phyloP scores from a whole-genome alignment of 2,797 vertebrate genomes.

The Percopsis omiscomaycus region DNA sequence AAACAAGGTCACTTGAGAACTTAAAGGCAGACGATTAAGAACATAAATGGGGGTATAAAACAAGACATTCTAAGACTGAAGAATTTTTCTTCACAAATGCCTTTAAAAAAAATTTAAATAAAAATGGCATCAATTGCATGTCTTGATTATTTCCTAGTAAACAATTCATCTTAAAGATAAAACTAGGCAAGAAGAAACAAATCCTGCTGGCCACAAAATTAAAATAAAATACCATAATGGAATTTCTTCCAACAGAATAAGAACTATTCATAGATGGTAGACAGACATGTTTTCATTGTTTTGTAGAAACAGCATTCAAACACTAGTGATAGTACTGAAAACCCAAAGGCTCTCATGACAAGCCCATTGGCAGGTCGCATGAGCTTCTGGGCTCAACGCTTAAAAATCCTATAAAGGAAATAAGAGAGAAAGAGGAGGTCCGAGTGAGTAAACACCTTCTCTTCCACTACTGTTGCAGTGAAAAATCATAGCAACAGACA shows the following conservation, averaged over 20 bases:
- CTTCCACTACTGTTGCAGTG: too few relatives aligned
- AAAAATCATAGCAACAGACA: too few relatives aligned
- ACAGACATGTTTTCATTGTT: not conserved
- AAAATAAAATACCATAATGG: slow-evolving; percentile 26
- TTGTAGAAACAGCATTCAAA: slow-evolving; percentile 6
- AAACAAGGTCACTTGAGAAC: slow-evolving; percentile 78
- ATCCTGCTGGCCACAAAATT: not conserved
- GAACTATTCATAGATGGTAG: not conserved
- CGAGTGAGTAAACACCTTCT: too few relatives aligned
- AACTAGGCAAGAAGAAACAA: slow-evolving; percentile 10
- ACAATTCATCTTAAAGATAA: slow-evolving; percentile 42
- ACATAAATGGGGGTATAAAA: slow-evolving; percentile 31
- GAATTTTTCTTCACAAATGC: too few relatives aligned
- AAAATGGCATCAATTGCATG: slow-evolving; percentile 53
- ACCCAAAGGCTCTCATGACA: too few relatives aligned
- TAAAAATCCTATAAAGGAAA: too few relatives aligned
- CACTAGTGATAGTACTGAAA: slow-evolving; percentile 22
- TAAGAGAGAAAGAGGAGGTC: too few relatives aligned
- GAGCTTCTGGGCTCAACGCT: too few relatives aligned
- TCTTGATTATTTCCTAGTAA: slow-evolving; percentile 46
- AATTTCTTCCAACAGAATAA: slow-evolving; percentile 10
- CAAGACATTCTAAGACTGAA: not conserved
- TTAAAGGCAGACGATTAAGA: slow-evolving; percentile 36
- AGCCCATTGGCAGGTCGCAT: too few relatives aligned
- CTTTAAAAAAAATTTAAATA: not conserved